phyloP scores from a whole-genome alignment of 2,797 vertebrate species.

The Tapera naevia region DNA sequence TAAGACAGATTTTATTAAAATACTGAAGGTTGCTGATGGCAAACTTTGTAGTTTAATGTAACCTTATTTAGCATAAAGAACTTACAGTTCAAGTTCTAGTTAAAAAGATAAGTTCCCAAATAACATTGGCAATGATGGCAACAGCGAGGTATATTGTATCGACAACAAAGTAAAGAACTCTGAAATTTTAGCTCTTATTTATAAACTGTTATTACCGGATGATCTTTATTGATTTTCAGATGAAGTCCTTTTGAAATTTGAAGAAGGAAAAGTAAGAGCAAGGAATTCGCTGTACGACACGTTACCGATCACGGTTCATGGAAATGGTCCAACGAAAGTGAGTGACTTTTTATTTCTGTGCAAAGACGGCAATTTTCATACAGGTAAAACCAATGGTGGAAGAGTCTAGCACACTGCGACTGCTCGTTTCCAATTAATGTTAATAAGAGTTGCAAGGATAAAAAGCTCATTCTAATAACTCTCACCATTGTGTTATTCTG shows the following conservation, averaged over 20 bases:
- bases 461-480: background rate
- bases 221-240: conserved; percentile 77
- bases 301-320: conserved; percentile 89
- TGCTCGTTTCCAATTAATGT: background rate
- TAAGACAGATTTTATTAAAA: background rate
- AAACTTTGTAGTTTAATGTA: background rate
- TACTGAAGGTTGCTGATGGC: background rate
- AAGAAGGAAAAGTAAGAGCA: conserved; percentile 87
- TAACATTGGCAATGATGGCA: background rate
- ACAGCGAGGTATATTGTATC: background rate
- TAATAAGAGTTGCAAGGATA: background rate
- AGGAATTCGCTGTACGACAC: conserved; percentile 91
- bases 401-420: background rate
- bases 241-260: conserved; percentile 95
- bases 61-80: background rate
- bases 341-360: conserved; percentile 58
- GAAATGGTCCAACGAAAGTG: conserved; percentile 96
- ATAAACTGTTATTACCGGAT: background rate
- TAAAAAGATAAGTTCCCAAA: background rate
- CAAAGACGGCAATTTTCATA: background rate
- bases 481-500: background rate
- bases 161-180: background rate
- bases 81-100: background rate
- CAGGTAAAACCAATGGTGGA: background rate
- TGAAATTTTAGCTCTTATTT: background rate